Evolutionary conservation across 1,140 invertebrate genomes (phyloP).

Genomic region (Lamellibrachia luymesi): DNA sequence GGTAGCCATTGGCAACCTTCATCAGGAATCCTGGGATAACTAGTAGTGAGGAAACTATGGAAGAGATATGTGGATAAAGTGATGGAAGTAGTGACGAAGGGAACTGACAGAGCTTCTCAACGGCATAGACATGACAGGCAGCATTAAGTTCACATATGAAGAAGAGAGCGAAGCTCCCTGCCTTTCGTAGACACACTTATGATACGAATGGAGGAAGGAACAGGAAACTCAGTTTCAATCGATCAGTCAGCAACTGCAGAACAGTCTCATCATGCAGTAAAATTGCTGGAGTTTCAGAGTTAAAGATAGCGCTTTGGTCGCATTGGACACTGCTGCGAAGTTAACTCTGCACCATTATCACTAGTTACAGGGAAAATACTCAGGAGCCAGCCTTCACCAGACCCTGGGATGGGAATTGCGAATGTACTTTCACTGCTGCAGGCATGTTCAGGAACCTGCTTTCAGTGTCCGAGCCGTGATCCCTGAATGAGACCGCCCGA

Average conservation of each 20-base stretch:
- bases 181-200: no score
- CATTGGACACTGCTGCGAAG: neutral
- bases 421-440: neutral
- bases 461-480: neutral
- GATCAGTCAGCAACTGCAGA: neutral
- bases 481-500: neutral
- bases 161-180: no score
- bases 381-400: neutral
- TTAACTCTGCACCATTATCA: neutral
- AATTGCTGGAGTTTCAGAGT: neutral
- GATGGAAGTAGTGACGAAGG: no score
- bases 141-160: no score
- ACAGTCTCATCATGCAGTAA: neutral
- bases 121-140: no score
- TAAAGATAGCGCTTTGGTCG: neutral
- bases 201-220: no score
- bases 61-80: no score
- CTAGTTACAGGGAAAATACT: neutral
- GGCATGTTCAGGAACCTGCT: neutral
- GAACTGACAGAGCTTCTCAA: no score
- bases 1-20: no score
- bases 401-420: neutral
- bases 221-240: neutral
- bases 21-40: no score
- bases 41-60: no score